Base-by-base conservation (phyloP, 2,888 invertebrate species). In the Drepana falcataria region DNA sequence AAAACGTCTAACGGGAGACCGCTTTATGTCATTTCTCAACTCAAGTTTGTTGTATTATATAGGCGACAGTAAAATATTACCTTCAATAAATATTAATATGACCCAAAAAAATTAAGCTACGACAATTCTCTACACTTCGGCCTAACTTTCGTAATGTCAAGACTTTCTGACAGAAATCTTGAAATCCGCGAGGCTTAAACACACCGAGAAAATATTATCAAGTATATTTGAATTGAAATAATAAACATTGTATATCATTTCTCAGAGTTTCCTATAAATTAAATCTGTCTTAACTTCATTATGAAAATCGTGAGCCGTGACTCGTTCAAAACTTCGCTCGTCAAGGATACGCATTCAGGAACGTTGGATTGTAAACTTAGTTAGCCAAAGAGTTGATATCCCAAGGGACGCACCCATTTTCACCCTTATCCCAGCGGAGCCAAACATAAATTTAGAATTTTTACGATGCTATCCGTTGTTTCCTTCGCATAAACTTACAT, bases 391-490 rank as follows among this genome's bases (percentile, higher is more conserved):
- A 40, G 34, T 40, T 9, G 40, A 41, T 51, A 51, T 40, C 40
- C 40, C 4, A 7, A 7, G 40, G 41, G 40, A 7, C 40, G 7
- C 40, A 51, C 40, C 40, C 35, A 51, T 51, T 40, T 51, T 51
- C 51, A 51, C 51, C 51, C 40, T 51, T 51, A 40, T 51, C 40
- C 40, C 40, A 34, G 40, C 34, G 41, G 40, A 40, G 51, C 33
- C 51, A 51, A 44, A 44, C 40, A 51, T 51, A 51, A 51, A 51
- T 51, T 51, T 51, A 1, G 51, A 33, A 41, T 51, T 34, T 51
- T 51, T 41, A 51, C 51, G 41, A 40, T 6, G 3, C 51, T 6
- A 40, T 37, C 33, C 9, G 41, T 34, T 40, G 34, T 51, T 21
- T 51, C 40, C 33, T 51, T 51, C 51, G 40, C 51, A 51, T 51